Percentiles rank a stretch among this genome's conserved stretches.
phyloP scores from a whole-genome alignment of 2,113 vertebrate species.

The Nansenia antarctica region DNA sequence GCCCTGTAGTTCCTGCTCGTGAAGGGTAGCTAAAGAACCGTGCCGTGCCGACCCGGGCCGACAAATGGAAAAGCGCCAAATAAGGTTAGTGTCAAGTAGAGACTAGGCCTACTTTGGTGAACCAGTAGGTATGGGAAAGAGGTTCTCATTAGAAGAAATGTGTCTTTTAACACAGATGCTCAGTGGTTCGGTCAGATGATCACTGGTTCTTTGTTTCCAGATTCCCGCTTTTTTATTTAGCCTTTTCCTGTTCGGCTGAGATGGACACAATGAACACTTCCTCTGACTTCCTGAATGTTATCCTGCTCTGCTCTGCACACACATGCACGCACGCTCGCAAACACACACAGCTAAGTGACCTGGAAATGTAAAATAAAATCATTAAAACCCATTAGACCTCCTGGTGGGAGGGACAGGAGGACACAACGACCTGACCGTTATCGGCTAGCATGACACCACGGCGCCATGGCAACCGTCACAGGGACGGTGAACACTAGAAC shows the following conservation, averaged over 20 bases:
- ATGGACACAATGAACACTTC: not conserved
- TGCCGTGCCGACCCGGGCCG: no score
- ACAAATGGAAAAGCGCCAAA: no score
- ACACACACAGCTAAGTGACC: conserved; percentile 27
- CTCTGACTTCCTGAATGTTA: not conserved
- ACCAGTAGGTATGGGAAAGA: no score
- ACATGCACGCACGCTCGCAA: not conserved
- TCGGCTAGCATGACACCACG: not conserved
- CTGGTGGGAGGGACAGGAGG: not conserved
- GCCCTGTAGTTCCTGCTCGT: no score
- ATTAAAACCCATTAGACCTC: conserved; percentile 23
- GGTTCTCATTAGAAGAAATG: no score
- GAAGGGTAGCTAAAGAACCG: no score
- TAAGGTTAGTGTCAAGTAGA: no score
- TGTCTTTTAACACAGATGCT: no score
- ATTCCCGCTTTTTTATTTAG: not conserved
- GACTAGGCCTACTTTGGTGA: no score
- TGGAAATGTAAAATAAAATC: conserved; percentile 36
- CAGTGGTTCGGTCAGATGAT: not conserved
- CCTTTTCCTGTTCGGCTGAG: not conserved
- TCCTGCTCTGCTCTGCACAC: not conserved
- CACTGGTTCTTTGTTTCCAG: not conserved
- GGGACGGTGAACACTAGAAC: not conserved
- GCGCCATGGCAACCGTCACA: conserved; percentile 1
- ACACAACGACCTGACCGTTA: conserved; percentile 16